Evolutionary conservation across 2,888 invertebrate species (phyloP).

Genomic region (Pterostichus madidus): DNA sequence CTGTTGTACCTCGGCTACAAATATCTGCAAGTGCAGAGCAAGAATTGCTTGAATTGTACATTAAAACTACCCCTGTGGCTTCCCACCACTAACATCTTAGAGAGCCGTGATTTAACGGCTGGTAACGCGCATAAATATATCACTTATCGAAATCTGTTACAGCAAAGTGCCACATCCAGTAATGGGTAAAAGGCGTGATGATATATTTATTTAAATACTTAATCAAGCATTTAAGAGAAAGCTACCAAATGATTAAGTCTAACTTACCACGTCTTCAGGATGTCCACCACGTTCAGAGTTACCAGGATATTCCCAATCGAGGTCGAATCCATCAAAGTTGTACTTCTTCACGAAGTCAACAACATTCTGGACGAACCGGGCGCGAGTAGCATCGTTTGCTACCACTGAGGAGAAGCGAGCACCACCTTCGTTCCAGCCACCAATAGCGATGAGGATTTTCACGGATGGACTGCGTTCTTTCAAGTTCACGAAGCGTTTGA

Average conservation of each 20-base stretch:
- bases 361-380: slow-evolving; percentile 80
- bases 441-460: slow-evolving; percentile 82
- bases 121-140: no score
- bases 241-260: not conserved
- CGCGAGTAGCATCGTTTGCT: slow-evolving; percentile 76
- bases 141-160: no score
- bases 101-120: no score
- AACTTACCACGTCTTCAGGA: slow-evolving; percentile 74
- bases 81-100: no score
- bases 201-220: no score
- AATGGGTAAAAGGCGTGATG: no score
- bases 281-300: slow-evolving; percentile 78
- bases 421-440: slow-evolving; percentile 83
- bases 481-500: slow-evolving; percentile 37
- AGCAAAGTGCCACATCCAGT: no score
- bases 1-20: no score
- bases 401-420: slow-evolving; percentile 72
- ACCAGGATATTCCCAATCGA: slow-evolving; percentile 87
- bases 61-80: no score
- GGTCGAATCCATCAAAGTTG: slow-evolving; percentile 85
- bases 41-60: no score
- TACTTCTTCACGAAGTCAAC: slow-evolving; percentile 79
- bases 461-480: slow-evolving; percentile 73
- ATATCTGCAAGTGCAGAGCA: no score
- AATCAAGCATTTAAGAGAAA: not conserved